A percentile compares a stretch with the other conserved stretches of the same genome.
These are phyloP conservation scores for Schizotus pectinicornis DNA, from an alignment of 2,888 invertebrate species.

Conservation along the genomic window DNA sequence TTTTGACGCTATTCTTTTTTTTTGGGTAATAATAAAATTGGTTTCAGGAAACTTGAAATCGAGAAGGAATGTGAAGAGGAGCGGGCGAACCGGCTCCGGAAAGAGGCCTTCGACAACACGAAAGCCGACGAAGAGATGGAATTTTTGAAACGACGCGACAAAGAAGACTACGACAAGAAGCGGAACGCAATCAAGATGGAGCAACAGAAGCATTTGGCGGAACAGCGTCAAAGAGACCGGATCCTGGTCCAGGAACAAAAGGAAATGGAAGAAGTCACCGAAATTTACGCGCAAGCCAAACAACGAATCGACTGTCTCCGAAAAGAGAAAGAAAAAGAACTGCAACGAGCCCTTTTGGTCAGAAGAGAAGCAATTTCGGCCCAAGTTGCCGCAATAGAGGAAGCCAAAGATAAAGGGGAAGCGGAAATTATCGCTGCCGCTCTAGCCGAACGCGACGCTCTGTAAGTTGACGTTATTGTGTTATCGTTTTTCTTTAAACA, in stretches of 20 bases:
- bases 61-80: constrained; percentile 24
- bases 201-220: constrained; percentile 35
- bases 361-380: constrained; percentile 34
- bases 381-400: constrained; percentile 38
- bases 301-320: constrained; percentile 56
- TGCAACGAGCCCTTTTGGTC: constrained; percentile 34
- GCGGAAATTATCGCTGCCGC: constrained; percentile 58
- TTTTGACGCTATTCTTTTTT: constrained; percentile 4
- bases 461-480: constrained; percentile 46
- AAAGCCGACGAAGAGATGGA: constrained; percentile 53
- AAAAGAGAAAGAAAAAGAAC: constrained; percentile 53
- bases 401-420: constrained; percentile 46
- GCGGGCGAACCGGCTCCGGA: constrained; percentile 36
- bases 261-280: constrained; percentile 57
- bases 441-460: constrained; percentile 57
- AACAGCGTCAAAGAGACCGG: constrained; percentile 49
- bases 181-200: not conserved
- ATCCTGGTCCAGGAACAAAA: constrained; percentile 56
- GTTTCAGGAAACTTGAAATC: constrained; percentile 31
- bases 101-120: constrained; percentile 50
- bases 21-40: not conserved
- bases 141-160: constrained; percentile 52
- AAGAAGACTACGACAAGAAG: constrained; percentile 31
- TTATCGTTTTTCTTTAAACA: constrained; percentile 6
- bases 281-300: constrained; percentile 59